These are phyloP conservation scores for Sebastiscus tertius DNA, from an alignment of 2,797 vertebrate genomes.

Conservation along the genomic window DNA sequence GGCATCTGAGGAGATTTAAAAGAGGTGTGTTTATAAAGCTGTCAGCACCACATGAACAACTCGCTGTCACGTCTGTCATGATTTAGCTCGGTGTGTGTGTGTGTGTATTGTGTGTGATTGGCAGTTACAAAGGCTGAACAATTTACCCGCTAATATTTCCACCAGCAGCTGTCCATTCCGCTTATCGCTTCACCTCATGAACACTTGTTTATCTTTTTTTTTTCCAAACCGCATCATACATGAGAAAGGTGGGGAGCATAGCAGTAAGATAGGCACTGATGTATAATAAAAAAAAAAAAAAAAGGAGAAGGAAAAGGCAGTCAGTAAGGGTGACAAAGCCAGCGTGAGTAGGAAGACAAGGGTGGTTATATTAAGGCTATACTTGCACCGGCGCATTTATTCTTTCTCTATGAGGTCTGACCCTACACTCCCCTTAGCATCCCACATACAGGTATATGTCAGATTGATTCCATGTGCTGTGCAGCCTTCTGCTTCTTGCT, in stretches of 20 bases:
- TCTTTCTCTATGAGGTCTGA: conserved; percentile 69
- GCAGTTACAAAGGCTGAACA: conserved; percentile 66
- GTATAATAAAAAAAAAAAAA: conserved; percentile 2
- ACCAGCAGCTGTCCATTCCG: conserved; percentile 53
- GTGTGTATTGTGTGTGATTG: conserved; percentile 41
- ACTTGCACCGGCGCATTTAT: conserved; percentile 60
- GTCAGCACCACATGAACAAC: conserved; percentile 61
- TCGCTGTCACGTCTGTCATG: conserved; percentile 49
- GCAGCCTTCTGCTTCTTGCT: conserved; percentile 39
- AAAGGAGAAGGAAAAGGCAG: neutral
- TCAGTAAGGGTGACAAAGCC: neutral
- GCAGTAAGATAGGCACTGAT: neutral
- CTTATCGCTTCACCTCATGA: conserved; percentile 38
- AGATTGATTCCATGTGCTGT: neutral
- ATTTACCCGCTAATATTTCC: conserved; percentile 62
- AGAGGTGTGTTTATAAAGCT: conserved; percentile 66
- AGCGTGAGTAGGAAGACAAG: neutral
- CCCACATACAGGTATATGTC: neutral
- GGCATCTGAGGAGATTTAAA: conserved; percentile 59
- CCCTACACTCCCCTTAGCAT: conserved; percentile 22
- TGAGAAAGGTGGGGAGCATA: conserved; percentile 21
- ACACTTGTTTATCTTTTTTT: conserved; percentile 39
- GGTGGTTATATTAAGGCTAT: conserved; percentile 29
- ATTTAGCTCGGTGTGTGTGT: conserved; percentile 35
- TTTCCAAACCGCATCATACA: conserved; percentile 18